Evolutionary conservation across 1,140 invertebrate species (phyloP).

Genomic region (Plectrocnemia conspersa): DNA sequence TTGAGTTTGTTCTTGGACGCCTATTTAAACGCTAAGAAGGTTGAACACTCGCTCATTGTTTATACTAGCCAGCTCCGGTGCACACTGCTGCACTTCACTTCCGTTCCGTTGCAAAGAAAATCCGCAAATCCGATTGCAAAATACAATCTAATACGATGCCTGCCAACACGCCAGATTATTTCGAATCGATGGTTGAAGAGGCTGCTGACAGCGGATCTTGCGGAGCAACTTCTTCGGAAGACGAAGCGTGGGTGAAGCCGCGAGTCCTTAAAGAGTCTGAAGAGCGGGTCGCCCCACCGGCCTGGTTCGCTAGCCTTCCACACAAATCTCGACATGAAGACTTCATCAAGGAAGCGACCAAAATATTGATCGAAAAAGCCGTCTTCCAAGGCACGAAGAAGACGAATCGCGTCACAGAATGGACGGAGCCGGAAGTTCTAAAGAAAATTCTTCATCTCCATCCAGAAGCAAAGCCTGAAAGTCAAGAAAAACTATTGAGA

Average conservation of each 20-base stretch:
- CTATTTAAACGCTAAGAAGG: constrained; percentile 34
- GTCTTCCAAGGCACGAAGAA: constrained; percentile 69
- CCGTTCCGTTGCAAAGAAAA: constrained; percentile 1
- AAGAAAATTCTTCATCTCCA: constrained; percentile 61
- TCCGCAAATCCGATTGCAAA: constrained; percentile 8
- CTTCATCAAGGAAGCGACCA: constrained; percentile 64
- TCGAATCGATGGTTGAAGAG: constrained; percentile 25
- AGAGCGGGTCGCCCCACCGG: constrained; percentile 7
- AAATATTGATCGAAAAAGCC: constrained; percentile 67
- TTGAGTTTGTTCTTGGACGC: constrained; percentile 15
- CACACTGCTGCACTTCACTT: constrained; percentile 19
- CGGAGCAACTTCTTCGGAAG: constrained; percentile 33
- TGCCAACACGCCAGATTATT: constrained; percentile 31
- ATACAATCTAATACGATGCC: no score
- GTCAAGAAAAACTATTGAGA: constrained; percentile 62
- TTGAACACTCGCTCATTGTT: constrained; percentile 25
- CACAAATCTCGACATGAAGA: constrained; percentile 60
- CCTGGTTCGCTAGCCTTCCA: constrained; percentile 51
- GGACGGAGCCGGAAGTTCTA: constrained; percentile 65
- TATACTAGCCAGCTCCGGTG: constrained; percentile 16
- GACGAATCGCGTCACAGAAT: constrained; percentile 68
- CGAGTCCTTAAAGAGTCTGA: constrained; percentile 1
- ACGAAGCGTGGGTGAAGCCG: constrained; percentile 27
- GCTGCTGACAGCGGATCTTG: constrained; percentile 27
- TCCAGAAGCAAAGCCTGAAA: constrained; percentile 54